These are phyloP conservation scores for Andrena hattorfiana DNA, from an alignment of 2,888 invertebrate species.

Conservation along the genomic window DNA sequence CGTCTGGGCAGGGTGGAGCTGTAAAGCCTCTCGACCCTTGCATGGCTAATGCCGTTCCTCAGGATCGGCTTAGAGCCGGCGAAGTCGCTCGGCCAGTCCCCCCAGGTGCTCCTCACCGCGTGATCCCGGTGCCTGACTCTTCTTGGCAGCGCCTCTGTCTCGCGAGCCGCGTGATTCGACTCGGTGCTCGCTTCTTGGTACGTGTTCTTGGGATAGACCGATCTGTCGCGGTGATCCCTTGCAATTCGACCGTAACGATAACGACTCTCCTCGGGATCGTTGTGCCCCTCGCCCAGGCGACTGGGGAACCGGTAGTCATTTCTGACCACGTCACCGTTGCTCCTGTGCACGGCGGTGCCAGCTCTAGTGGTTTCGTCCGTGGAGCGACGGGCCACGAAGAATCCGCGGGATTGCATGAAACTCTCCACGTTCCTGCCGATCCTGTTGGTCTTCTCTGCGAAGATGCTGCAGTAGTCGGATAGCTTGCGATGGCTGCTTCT, in stretches of 20 bases:
- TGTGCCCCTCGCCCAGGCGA: not conserved
- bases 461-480: slow-evolving; percentile 79
- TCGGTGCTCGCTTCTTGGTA: slow-evolving; percentile 29
- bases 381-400: slow-evolving; percentile 59
- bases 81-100: slow-evolving; percentile 7
- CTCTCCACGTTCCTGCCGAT: slow-evolving; percentile 78
- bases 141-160: slow-evolving; percentile 16
- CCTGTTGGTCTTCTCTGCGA: slow-evolving; percentile 80
- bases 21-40: slow-evolving; percentile 63
- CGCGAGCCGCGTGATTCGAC: slow-evolving; percentile 38
- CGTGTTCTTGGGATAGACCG: slow-evolving; percentile 15
- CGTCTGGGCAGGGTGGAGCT: slow-evolving; percentile 79
- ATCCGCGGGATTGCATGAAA: slow-evolving; percentile 76
- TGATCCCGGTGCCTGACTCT: slow-evolving; percentile 45
- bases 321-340: slow-evolving; percentile 65
- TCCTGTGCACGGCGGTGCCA: not conserved
- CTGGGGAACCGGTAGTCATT: slow-evolving; percentile 34
- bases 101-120: slow-evolving; percentile 32
- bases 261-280: not conserved
- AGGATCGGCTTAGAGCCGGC: slow-evolving; percentile 57
- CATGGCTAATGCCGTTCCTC: slow-evolving; percentile 59
- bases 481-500: slow-evolving; percentile 69
- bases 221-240: slow-evolving; percentile 23
- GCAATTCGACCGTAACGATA: slow-evolving; percentile 25
- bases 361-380: slow-evolving; percentile 36